Conservation (phyloP, 2,888 invertebrate species). For the Podabrus alpinus region DNA sequence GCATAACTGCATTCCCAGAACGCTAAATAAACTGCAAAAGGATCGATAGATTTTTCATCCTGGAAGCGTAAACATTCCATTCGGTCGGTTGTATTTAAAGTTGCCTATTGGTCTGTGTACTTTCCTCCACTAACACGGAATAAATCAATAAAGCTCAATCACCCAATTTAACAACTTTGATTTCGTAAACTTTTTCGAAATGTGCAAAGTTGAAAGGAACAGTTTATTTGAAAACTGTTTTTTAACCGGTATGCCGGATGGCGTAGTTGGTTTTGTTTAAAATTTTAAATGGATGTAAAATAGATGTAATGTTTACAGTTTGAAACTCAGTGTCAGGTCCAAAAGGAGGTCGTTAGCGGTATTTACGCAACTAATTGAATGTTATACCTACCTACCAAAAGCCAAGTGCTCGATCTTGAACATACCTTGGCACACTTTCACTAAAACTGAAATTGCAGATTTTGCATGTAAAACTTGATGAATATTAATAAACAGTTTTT, state of each 20-base stretch:
- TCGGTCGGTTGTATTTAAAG: neutral
- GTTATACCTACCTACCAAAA: slow-evolving; percentile 28
- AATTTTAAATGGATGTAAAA: slow-evolving; percentile 19
- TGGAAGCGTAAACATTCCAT: neutral
- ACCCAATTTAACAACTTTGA: neutral
- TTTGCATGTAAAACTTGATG: neutral
- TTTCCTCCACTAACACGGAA: neutral
- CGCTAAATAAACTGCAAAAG: too few relatives aligned
- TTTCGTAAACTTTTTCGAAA: neutral
- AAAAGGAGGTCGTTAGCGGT: slow-evolving; percentile 44
- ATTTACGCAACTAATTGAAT: slow-evolving; percentile 39
- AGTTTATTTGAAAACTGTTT: neutral
- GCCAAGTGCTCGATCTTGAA: slow-evolving; percentile 26
- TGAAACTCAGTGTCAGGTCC: slow-evolving; percentile 42
- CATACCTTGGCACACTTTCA: slow-evolving; percentile 47
- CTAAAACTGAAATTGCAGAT: slow-evolving; percentile 33
- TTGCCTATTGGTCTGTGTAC: neutral
- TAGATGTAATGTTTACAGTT: slow-evolving; percentile 25
- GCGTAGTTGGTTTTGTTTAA: slow-evolving; percentile 16
- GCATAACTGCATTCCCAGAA: too few relatives aligned
- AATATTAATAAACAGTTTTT: neutral
- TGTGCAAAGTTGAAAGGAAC: neutral
- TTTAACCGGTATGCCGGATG: neutral
- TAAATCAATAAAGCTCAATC: neutral
- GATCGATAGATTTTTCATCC: neutral